phyloP scores from a whole-genome alignment of 2,888 invertebrate genomes.

The Anticlea derivata region DNA sequence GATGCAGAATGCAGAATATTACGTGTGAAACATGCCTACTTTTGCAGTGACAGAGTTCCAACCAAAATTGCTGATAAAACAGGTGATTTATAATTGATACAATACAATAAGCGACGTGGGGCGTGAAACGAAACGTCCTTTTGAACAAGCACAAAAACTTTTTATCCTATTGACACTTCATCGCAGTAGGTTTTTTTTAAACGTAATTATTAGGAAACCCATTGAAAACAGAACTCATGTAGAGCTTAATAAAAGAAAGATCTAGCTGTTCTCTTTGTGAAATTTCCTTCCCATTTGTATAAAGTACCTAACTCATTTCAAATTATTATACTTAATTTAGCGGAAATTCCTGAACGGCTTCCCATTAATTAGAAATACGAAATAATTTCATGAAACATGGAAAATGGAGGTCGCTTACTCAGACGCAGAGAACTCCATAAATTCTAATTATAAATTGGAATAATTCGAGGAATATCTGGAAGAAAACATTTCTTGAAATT shows the following conservation, averaged over 20 bases:
- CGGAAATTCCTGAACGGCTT: constrained; percentile 13
- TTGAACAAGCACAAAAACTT: too few relatives aligned
- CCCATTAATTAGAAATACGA: constrained; percentile 14
- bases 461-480: background rate
- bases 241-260: constrained; percentile 1
- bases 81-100: too few relatives aligned
- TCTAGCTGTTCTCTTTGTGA: background rate
- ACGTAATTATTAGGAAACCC: too few relatives aligned
- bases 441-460: constrained; percentile 10
- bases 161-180: too few relatives aligned
- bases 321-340: constrained; percentile 21
- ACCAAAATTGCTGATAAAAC: too few relatives aligned
- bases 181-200: too few relatives aligned
- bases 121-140: too few relatives aligned
- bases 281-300: constrained; percentile 4
- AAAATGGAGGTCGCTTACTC: constrained; percentile 2
- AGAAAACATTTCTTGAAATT: constrained; percentile 3
- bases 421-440: background rate
- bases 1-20: too few relatives aligned
- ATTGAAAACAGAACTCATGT: too few relatives aligned
- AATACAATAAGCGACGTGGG: too few relatives aligned
- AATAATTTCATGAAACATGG: constrained; percentile 13
- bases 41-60: too few relatives aligned
- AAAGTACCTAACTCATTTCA: constrained; percentile 18
- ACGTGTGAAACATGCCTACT: too few relatives aligned